Base-by-base conservation (phyloP, 2,888 invertebrate genomes). In the Apoda limacodes region DNA sequence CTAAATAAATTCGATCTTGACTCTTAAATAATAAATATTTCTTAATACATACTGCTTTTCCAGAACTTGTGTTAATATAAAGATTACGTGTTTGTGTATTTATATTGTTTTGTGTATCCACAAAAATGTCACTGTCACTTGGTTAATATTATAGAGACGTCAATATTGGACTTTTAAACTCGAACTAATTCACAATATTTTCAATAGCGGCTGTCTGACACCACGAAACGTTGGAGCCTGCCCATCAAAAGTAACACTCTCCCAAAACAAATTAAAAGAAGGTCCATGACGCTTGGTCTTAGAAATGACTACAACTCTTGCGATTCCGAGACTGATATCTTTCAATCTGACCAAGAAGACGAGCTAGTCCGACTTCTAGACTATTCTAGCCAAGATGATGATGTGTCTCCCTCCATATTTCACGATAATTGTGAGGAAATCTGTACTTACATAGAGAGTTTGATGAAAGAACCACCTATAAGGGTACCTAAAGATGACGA, bases 321-420 rank as follows among this genome's bases (percentile, higher is more conserved):
- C 42, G 88, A 87, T 63, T 88, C 88, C 15, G 88, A 89, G 63
- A 88, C 88, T 25, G 89, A 90, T 60, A 83, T 89, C 81, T 87
- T 88, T 80, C 86, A 88, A 60, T 90, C 90, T 11, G 89, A 90
- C 60, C 89, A 89, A 68, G 90, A 90, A 57, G 90, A 90, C 45
- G 90, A 90, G 68, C 80, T 90, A 27, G 76, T 90, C 51, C 86
- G 87, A 50, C 85, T 90, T 50, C 78, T 89, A 48, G 88, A 88
- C 70, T 87, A 85, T 61, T 85, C 85, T 47, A 83, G 85, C 45
- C 85, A 86, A 54, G 85, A 85, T 42, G 82, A 86, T 43, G 85
- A 84, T 42, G 62, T 80, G 9, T 78, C 78, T 3, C 72, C 78
- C 1, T 65, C 70, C 19, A 62, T 78, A 43, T 78, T 76, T 43